These are phyloP conservation scores for Hydrozoanthus gracilis DNA, from an alignment of 92 coral and sea anemone species.

Conservation along the genomic window DNA sequence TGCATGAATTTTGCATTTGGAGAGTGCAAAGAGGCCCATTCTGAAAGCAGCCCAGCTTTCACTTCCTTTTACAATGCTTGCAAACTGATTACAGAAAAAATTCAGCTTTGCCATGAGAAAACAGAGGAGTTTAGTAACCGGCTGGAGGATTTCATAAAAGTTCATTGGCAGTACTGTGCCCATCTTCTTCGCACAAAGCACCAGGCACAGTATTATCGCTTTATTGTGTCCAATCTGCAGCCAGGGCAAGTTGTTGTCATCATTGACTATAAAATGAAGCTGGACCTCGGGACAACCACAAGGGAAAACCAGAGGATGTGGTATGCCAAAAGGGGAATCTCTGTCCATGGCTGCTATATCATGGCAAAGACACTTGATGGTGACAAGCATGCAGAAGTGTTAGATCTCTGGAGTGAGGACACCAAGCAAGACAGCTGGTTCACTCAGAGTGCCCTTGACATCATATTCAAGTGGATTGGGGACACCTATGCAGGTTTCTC, in stretches of 20 bases:
- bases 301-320: slow-evolving; percentile 12
- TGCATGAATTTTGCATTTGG: slow-evolving; percentile 1
- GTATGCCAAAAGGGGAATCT: slow-evolving; percentile 16
- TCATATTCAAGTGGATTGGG: slow-evolving; percentile 5
- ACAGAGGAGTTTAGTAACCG: background rate
- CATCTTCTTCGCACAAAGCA: slow-evolving; percentile 22
- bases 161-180: slow-evolving; percentile 13
- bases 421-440: slow-evolving; percentile 29
- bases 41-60: slow-evolving; percentile 32
- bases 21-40: slow-evolving; percentile 53
- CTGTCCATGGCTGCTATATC: slow-evolving; percentile 6
- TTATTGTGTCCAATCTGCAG: background rate
- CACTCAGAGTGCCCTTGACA: slow-evolving; percentile 28
- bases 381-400: background rate
- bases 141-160: background rate
- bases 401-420: slow-evolving; percentile 33
- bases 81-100: background rate
- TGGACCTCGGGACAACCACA: slow-evolving; percentile 3
- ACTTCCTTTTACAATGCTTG: slow-evolving; percentile 23
- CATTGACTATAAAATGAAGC: slow-evolving; percentile 26
- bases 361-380: background rate
- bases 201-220: slow-evolving; percentile 23
- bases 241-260: slow-evolving; percentile 2
- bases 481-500: slow-evolving; percentile 21
- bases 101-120: background rate